Evolutionary conservation across 2,113 vertebrate genomes (phyloP).

Genomic region (Rattus norvegicus): GRCr8 NC_086020.1:28131001-28131500

Average conservation of each 20-base stretch:
- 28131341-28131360: background rate
- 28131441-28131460: background rate
- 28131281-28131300: conserved; percentile 20
- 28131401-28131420: conserved; percentile 31
- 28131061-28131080: conserved; percentile 57
- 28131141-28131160: conserved; percentile 67
- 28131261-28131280: conserved; percentile 39
- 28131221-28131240: conserved; percentile 50
- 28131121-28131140: conserved; percentile 53
- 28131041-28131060: conserved; percentile 22
- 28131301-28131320: background rate
- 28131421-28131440: conserved; percentile 5
- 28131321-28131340: background rate
- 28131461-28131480: background rate
- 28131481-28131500: background rate
- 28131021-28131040: background rate
- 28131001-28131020: background rate
- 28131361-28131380: background rate
- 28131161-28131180: conserved; percentile 61
- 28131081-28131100: background rate
- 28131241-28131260: conserved; percentile 53
- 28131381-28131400: background rate
- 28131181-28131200: conserved; percentile 37
- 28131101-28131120: conserved; percentile 50
- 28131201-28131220: conserved; percentile 54